These are phyloP conservation scores for Apis florea DNA, from an alignment of 1,140 invertebrate genomes.

Conservation along the genomic window DNA sequence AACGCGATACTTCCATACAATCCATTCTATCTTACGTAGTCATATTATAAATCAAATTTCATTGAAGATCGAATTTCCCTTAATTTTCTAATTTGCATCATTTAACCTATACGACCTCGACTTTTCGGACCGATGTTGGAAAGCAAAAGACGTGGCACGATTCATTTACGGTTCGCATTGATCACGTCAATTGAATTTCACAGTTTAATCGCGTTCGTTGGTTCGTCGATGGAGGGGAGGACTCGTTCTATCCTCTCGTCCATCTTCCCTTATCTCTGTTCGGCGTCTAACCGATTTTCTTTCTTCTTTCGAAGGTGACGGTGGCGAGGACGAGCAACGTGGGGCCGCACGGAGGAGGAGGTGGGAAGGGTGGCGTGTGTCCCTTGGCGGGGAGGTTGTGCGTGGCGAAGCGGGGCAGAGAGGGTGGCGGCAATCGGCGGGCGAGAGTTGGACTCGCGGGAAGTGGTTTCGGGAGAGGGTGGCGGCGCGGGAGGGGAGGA, in stretches of 20 bases:
- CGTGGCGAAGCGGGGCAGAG: not conserved
- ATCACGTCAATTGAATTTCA: constrained; percentile 15
- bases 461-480: constrained; percentile 59
- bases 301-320: constrained; percentile 7
- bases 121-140: no score
- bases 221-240: not conserved
- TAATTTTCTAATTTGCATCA: no score
- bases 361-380: not conserved
- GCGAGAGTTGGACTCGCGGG: constrained; percentile 60
- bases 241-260: no score
- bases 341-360: not conserved
- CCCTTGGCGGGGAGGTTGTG: not conserved
- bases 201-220: constrained; percentile 8
- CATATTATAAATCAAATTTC: no score
- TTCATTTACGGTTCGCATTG: not conserved
- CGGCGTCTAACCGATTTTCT: not conserved
- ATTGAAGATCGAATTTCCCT: no score
- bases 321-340: not conserved
- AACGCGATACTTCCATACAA: no score
- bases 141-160: no score
- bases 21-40: no score
- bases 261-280: not conserved
- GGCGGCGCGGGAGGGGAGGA: constrained; percentile 39
- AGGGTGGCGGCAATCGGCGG: constrained; percentile 40
- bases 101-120: no score